phyloP scores from a whole-genome alignment of 2,797 vertebrate genomes.

The Echeneis naucrates region DNA sequence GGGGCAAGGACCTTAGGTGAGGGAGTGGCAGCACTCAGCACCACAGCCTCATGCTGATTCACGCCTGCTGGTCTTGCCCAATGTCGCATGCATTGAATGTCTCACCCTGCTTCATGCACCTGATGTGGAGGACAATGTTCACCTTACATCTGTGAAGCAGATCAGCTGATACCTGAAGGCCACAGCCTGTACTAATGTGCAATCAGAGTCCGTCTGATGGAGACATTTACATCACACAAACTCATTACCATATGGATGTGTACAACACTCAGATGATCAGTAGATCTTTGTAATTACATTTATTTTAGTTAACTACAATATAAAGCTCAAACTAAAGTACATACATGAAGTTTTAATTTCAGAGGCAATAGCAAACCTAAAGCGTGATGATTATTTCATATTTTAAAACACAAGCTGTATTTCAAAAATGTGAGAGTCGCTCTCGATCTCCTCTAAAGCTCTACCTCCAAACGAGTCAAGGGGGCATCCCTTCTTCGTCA shows the following conservation, averaged over 20 bases:
- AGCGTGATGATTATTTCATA: no score
- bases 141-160: conserved; percentile 12
- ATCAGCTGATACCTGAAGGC: background rate
- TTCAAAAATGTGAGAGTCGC: no score
- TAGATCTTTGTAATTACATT: background rate
- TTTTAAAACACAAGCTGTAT: no score
- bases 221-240: background rate
- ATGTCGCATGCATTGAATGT: background rate
- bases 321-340: background rate
- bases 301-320: background rate
- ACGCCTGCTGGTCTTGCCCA: conserved; percentile 4
- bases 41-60: conserved; percentile 22
- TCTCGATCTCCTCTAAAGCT: no score
- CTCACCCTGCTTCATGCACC: background rate
- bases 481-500: no score
- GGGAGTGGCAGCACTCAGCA: conserved; percentile 56
- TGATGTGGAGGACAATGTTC: conserved; percentile 12
- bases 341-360: background rate
- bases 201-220: background rate
- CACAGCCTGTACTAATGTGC: background rate
- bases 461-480: no score
- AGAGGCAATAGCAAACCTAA: background rate
- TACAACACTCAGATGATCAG: background rate
- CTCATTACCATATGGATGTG: background rate
- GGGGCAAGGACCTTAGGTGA: conserved; percentile 47